Evolutionary conservation across 2,888 invertebrate species (phyloP).

Genomic region (Eupithecia subfuscata): DNA sequence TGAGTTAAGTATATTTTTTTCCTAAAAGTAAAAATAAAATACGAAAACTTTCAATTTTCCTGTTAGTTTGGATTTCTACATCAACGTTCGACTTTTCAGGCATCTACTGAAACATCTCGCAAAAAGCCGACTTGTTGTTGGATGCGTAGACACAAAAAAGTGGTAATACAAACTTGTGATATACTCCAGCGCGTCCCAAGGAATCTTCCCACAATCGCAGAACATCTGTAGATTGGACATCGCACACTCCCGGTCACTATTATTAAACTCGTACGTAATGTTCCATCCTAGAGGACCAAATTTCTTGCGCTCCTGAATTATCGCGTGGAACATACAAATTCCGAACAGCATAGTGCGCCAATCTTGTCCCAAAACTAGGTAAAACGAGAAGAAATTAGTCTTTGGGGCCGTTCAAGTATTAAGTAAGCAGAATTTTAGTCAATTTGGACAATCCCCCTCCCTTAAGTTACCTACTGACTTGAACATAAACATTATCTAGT

Average conservation of each 20-base stretch:
- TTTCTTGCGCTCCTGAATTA: slow-evolving; percentile 96
- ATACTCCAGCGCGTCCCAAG: slow-evolving; percentile 96
- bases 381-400: background rate
- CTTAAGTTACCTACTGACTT: too few species aligned
- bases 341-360: slow-evolving; percentile 92
- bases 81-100: background rate
- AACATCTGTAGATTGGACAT: slow-evolving; percentile 94
- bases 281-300: slow-evolving; percentile 97
- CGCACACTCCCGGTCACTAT: slow-evolving; percentile 95
- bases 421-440: too few species aligned
- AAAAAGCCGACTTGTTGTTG: background rate
- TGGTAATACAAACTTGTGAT: slow-evolving; percentile 87
- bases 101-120: background rate
- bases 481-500: too few species aligned
- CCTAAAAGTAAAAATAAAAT: too few species aligned
- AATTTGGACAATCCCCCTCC: too few species aligned
- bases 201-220: slow-evolving; percentile 87
- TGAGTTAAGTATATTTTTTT: too few species aligned
- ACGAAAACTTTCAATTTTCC: background rate
- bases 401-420: background rate
- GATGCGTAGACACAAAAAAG: background rate
- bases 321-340: slow-evolving; percentile 95
- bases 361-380: slow-evolving; percentile 84
- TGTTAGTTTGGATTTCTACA: background rate
- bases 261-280: slow-evolving; percentile 96